Evolutionary conservation across 2,888 invertebrate species (phyloP), one percentile per base, ranked within the genome.

Genomic region (Catonia carolina): DNA sequence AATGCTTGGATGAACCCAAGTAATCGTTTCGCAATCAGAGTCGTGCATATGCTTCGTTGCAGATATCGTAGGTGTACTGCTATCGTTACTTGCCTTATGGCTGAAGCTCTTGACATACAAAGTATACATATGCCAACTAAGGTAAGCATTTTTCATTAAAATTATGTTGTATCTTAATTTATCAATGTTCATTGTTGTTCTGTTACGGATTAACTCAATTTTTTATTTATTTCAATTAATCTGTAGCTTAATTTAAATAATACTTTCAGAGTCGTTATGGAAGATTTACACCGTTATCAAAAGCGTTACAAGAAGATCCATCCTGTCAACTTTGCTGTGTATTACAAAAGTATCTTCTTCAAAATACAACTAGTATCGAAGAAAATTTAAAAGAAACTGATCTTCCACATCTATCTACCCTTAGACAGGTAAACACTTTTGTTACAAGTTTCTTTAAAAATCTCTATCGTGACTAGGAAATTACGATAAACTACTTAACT

Each of bases 1-100:
- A 94, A 94, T 69, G 95, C 96, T 1, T 97, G 97, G 97, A 86
- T 97, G 85, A 95, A 94, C 77, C 95, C 96, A 0, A 86, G 89
- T 71, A 94, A 95, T 75, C 80, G 93, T 15, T 81, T 96, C 59
- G 89, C 93, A 48, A 88, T 89, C 60, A 81, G 89, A 64, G 84
- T 89, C 48, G 86, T 90, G 31, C 83, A 87, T 55, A 79, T 94
- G 76, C 81, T 89, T 65, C 79, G 89, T 37, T 85, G 86, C 1
- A 80, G 89, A 74, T 89, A 89, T 60, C 78, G 86, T 47, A 76
- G 91, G 54, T 83, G 86, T 23, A 88, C 90, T 2, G 90, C 92
- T 15, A 87, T 93, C 12, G 86, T 95, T 57, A 95, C 95, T 53
- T 93, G 92, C 68, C 79, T 96, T 14, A 97, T 97, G 96, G 91